Base-by-base conservation (phyloP, 2,888 invertebrate species). In the Xylophagus ater region DNA sequence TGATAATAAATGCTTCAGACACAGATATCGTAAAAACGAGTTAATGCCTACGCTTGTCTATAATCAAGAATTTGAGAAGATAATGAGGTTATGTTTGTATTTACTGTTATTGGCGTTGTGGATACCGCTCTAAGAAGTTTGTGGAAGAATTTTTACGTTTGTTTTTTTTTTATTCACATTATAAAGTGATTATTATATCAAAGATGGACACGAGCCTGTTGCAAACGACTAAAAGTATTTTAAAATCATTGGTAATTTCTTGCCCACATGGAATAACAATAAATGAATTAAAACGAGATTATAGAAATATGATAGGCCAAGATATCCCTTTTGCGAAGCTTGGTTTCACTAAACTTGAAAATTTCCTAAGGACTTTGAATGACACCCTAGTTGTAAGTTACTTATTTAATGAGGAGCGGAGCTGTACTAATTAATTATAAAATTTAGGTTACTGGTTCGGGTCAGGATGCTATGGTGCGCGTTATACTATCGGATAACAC, bases 401-500 rank as follows among this genome's bases (percentile, higher is more conserved):
- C n/a, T n/a, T n/a, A n/a, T n/a, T n/a, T 25, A 10, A 10, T 25
- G 7, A 25, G 21, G 6, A 9, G 5, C 9, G n/a, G n/a, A n/a
- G n/a, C n/a, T n/a, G n/a, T n/a, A n/a, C n/a, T n/a, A n/a, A n/a
- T 23, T 23, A 8, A 10, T 23, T 23, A 23, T 9, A 21, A 21
- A 21, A 21, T 21, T 21, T 30, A 43, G 40, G 26, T 43, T 4
- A 28, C 19, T 6, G 43, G 44, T 5, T 19, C 15, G 17, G 44
- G 44, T 7, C 14, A 23, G 9, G 25, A 32, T 25, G 44, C 44
- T 2, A 35, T 13, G 6, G 38, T 44, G 8, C 20, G 24, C 5
- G 41, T 41, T 3, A 34, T 44, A n/a, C 13, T 21, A 9, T 36
- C 37, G 9, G 32, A 53, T 13, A 55, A 59, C 42, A 48, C 49